Conservation (phyloP, 2,113 vertebrate species). For the Oceanodroma tethys region DNA sequence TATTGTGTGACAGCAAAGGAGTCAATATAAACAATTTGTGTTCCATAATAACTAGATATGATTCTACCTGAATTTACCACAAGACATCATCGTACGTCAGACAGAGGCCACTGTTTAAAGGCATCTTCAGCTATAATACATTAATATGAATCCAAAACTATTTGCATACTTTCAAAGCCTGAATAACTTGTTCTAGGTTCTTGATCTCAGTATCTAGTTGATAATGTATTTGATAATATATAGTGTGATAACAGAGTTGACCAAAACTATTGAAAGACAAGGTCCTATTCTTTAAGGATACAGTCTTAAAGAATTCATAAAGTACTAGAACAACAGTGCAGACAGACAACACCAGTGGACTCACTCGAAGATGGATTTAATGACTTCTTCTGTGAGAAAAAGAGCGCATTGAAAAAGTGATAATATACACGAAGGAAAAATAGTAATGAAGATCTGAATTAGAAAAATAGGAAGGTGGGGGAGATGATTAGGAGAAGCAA, state of each 20-base stretch:
- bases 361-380: background rate
- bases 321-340: background rate
- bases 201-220: background rate
- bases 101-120: background rate
- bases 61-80: background rate
- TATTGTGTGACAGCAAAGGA: background rate
- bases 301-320: background rate
- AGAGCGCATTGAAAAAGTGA: background rate
- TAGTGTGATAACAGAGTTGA: background rate
- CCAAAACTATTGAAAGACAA: background rate
- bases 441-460: background rate
- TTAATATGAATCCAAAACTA: background rate
- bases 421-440: background rate
- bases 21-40: background rate
- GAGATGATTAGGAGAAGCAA: background rate
- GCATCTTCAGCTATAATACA: background rate
- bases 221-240: background rate
- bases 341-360: background rate
- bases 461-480: background rate
- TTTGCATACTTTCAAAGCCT: background rate
- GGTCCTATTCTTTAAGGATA: background rate
- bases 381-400: background rate
- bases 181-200: background rate
- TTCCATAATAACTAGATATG: background rate
- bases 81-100: background rate